Base-by-base conservation (phyloP, 2,797 vertebrate genomes). In the Acridotheres tristis region DNA sequence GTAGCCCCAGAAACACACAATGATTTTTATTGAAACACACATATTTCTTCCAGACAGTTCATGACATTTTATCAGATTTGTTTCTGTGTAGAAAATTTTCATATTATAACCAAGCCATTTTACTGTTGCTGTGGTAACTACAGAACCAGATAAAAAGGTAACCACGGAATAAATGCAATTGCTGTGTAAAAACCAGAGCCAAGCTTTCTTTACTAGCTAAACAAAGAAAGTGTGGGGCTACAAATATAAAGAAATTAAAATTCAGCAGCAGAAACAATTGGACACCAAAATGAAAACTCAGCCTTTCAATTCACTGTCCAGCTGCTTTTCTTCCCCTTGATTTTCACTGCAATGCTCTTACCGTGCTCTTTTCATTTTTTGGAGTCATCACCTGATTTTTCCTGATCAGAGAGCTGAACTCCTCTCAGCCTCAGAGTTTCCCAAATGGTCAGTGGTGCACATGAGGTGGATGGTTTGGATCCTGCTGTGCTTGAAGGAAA, bases 61-160 rank as follows among this genome's bases (percentile, higher is more conserved):
- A 50, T 54, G 83, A 91, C 42, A 80, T 79, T 73, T 74, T 88
- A 94, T 88, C 79, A 84, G 69, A 73, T 94, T 75, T 84, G 73
- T 59, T 90, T 61, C 76, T 58, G 42, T 65, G 75, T 61, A 55
- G 76, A 61, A 94, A 94, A 59, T 88, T 86, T 80, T 84, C 62
- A 5, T 86, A 68, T 50, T 53, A 14, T 45, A 89, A 85, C 76
- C 29, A 72, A 90, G 30, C 13, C 34, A 8, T 88, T 91, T 90
- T 63, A 48, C 85, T 10, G 65, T 93, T 96, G 93, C 92, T 81
- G 92, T 85, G 82, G 79, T 83, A 95, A 94, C 88, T 71, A 42
- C 23, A 54, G 81, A 7, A 50, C 38, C 85, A 74, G 53, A 58
- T 11, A 13, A 76, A 76, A 67, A 91, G 48, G 85, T 91, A 85